phyloP scores from a whole-genome alignment of 2,797 vertebrate species.

The Platyrinchus mystaceus region DNA sequence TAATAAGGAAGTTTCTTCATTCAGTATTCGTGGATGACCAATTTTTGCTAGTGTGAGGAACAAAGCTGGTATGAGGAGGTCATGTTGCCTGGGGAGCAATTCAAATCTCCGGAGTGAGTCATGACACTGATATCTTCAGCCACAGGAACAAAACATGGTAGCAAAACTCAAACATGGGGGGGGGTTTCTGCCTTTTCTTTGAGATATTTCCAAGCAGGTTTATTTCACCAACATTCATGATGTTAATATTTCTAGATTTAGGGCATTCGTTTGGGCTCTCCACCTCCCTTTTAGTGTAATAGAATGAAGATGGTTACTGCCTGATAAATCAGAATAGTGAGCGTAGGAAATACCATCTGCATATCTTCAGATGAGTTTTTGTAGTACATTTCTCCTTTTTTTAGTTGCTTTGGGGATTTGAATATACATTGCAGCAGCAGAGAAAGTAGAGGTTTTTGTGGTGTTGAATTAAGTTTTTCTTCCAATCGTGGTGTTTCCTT shows the following conservation, averaged over 20 bases:
- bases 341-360: not conserved
- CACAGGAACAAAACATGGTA: not conserved
- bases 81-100: constrained; percentile 10
- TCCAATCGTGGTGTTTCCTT: not conserved
- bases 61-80: constrained; percentile 55
- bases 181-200: not conserved
- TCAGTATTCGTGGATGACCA: constrained; percentile 48
- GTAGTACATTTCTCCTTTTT: not conserved
- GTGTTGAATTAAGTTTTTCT: not conserved
- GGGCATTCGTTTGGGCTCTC: not conserved
- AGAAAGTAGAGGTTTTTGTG: not conserved
- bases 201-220: not conserved
- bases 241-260: not conserved
- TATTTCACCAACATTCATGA: not conserved
- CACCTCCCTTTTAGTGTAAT: not conserved
- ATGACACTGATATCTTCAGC: constrained; percentile 25
- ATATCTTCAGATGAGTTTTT: not conserved
- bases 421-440: not conserved
- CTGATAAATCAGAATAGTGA: not conserved
- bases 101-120: constrained; percentile 43
- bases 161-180: not conserved
- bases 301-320: not conserved
- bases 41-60: constrained; percentile 56
- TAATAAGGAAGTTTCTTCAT: constrained; percentile 66
- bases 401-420: not conserved